A percentile compares a stretch with the other conserved stretches of the same genome.
Evolutionary conservation across 2,888 invertebrate genomes (phyloP).

Genomic region (Zelleria hepariella): DNA sequence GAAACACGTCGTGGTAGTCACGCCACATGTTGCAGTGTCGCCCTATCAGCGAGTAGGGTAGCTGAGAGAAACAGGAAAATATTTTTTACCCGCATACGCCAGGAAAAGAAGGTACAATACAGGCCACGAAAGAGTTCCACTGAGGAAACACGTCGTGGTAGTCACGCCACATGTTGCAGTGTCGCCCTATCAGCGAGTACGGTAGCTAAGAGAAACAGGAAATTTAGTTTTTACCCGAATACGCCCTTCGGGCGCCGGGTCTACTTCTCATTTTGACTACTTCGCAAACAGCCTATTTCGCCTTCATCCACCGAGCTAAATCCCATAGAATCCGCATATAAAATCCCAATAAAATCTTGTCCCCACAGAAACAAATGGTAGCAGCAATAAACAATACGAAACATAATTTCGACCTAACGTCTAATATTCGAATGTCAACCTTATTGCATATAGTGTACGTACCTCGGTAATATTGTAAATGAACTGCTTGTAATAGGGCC

Average conservation of each 20-base stretch:
- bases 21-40: conserved; percentile 78
- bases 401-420: too few relatives aligned
- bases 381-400: background rate
- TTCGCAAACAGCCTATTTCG: too few relatives aligned
- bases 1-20: conserved; percentile 76
- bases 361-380: too few relatives aligned
- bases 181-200: conserved; percentile 51
- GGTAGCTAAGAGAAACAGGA: conserved; percentile 64
- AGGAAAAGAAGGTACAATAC: too few relatives aligned
- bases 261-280: too few relatives aligned
- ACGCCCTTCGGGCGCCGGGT: too few relatives aligned
- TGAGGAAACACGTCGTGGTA: conserved; percentile 75
- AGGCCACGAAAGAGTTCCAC: too few relatives aligned
- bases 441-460: conserved; percentile 15
- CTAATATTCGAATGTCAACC: too few relatives aligned
- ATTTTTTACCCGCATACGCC: background rate
- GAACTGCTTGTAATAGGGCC: conserved; percentile 83
- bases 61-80: conserved; percentile 46
- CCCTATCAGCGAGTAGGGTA: conserved; percentile 61
- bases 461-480: conserved; percentile 60
- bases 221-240: background rate
- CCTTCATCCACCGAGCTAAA: background rate
- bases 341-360: too few relatives aligned
- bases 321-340: too few relatives aligned
- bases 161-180: conserved; percentile 79